Evolutionary conservation across 2,797 vertebrate genomes (phyloP).

Genomic region (Agapornis canus): DNA sequence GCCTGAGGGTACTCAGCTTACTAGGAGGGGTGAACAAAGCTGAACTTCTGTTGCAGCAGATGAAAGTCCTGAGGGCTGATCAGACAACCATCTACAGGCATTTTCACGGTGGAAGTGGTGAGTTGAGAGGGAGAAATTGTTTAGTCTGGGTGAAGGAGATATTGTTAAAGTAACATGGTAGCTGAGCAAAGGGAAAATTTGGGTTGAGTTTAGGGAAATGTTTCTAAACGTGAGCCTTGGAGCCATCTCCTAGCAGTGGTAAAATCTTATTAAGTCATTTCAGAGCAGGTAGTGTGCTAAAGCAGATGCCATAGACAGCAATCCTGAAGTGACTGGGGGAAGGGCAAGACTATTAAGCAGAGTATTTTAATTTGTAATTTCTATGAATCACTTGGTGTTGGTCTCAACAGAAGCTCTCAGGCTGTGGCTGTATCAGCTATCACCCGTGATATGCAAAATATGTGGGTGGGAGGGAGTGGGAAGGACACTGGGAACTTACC

Average conservation of each 20-base stretch:
- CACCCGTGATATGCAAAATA: constrained; percentile 35
- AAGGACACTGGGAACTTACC: constrained; percentile 51
- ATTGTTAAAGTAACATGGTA: constrained; percentile 18
- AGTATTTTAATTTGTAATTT: constrained; percentile 48
- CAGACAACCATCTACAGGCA: constrained; percentile 5
- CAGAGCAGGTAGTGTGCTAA: neutral
- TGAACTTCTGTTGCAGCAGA: neutral
- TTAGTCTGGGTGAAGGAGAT: constrained; percentile 15
- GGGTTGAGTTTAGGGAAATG: neutral
- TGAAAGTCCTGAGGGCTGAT: neutral
- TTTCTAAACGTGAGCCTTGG: constrained; percentile 31
- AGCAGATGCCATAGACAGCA: neutral
- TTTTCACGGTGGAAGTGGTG: neutral
- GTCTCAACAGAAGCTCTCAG: constrained; percentile 13
- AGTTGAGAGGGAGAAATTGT: constrained; percentile 7
- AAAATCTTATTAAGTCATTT: neutral
- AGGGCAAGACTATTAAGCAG: neutral
- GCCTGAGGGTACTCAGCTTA: neutral
- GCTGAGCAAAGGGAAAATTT: constrained; percentile 14
- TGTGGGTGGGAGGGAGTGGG: constrained; percentile 31
- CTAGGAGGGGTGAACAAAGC: neutral
- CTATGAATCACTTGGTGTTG: constrained; percentile 25
- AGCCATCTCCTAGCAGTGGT: neutral
- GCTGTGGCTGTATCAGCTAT: constrained; percentile 18
- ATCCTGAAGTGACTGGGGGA: constrained; percentile 10